Evolutionary conservation across 2,888 invertebrate genomes (phyloP).

Genomic region (Drosophila kanekoi): DNA sequence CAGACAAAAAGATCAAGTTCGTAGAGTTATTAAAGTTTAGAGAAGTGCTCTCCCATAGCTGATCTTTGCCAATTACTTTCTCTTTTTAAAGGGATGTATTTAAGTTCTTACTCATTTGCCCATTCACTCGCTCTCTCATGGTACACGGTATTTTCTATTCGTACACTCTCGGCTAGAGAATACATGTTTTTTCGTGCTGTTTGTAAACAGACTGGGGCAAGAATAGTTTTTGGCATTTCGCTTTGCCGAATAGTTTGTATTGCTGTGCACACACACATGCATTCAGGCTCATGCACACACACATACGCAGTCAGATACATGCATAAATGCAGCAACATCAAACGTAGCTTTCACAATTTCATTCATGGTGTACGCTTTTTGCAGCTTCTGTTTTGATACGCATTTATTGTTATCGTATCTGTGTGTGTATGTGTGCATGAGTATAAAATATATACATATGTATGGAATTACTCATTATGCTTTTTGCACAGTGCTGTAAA

Average conservation of each 20-base stretch:
- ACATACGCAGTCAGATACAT: slow-evolving; percentile 7
- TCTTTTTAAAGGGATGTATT: too few relatives aligned
- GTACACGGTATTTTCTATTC: slow-evolving; percentile 1
- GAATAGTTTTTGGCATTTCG: slow-evolving; percentile 53
- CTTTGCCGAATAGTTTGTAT: slow-evolving; percentile 32
- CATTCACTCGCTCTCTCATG: background rate
- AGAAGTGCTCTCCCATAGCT: too few relatives aligned
- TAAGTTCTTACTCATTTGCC: too few relatives aligned
- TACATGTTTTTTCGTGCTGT: slow-evolving; percentile 38
- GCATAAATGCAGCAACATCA: slow-evolving; percentile 21
- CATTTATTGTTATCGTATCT: slow-evolving; percentile 44
- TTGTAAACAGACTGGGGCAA: slow-evolving; percentile 65
- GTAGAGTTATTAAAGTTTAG: too few relatives aligned
- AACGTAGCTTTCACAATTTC: slow-evolving; percentile 74
- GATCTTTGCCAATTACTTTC: too few relatives aligned
- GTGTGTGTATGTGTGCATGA: slow-evolving; percentile 11
- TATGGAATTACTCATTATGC: slow-evolving; percentile 17
- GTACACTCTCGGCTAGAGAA: background rate
- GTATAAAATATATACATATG: background rate
- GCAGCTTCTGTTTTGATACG: slow-evolving; percentile 59
- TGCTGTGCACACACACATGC: slow-evolving; percentile 5
- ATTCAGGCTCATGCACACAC: slow-evolving; percentile 1
- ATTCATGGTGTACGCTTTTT: slow-evolving; percentile 53
- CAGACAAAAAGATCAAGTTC: too few relatives aligned
- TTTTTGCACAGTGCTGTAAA: slow-evolving; percentile 37